Percentiles rank a stretch among this genome's conserved stretches.
phyloP scores from a whole-genome alignment of 2,113 vertebrate species.

The Myanophis thanlyinensis region DNA sequence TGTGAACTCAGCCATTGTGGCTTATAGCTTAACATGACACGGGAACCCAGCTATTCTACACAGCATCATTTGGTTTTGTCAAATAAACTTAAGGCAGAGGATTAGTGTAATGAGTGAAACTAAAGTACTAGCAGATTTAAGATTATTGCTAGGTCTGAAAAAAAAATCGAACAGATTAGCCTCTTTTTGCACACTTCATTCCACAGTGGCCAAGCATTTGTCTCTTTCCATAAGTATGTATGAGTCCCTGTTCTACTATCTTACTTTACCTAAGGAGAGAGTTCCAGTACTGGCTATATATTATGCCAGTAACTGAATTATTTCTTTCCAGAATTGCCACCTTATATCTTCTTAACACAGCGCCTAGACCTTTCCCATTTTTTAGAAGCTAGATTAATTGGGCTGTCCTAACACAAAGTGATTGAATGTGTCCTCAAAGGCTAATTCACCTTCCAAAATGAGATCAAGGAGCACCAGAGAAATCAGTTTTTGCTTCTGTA shows the following conservation, averaged over 20 bases:
- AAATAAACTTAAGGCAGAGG: not conserved
- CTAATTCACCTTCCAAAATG: not conserved
- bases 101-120: not conserved
- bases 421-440: not conserved
- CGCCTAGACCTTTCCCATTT: not conserved
- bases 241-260: not conserved
- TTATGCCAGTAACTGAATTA: not conserved
- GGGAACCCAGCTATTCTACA: not conserved
- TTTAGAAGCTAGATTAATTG: not conserved
- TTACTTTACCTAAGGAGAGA: not conserved
- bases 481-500: not conserved
- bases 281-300: not conserved
- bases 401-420: not conserved
- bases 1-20: not conserved
- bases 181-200: not conserved
- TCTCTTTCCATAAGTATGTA: not conserved
- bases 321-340: not conserved
- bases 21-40: not conserved
- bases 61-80: not conserved
- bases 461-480: not conserved
- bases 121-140: not conserved
- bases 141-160: not conserved
- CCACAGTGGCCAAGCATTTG: not conserved
- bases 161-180: not conserved
- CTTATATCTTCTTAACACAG: not conserved